Evolutionary conservation across 2,113 vertebrate species (phyloP).

Genomic region (Malurus elegans): DNA sequence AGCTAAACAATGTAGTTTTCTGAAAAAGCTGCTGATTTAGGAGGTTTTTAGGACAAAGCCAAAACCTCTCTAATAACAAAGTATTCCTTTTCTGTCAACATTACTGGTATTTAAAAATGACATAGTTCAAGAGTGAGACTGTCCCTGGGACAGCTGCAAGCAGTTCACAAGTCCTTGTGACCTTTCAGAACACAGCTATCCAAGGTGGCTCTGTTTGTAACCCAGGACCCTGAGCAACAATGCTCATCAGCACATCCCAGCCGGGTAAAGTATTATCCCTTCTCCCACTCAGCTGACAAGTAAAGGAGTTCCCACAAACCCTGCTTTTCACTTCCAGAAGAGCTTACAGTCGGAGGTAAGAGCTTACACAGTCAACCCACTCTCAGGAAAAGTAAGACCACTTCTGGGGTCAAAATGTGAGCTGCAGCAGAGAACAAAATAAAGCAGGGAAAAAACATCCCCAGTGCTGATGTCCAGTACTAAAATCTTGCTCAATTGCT

Average conservation of each 20-base stretch:
- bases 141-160: neutral
- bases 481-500: neutral
- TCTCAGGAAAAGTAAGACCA: neutral
- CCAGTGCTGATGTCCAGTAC: neutral
- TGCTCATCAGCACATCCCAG: neutral
- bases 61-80: neutral
- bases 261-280: neutral
- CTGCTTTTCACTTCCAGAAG: neutral
- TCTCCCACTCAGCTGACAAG: neutral
- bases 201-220: neutral
- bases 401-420: neutral
- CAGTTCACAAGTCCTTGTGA: neutral
- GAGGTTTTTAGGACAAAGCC: neutral
- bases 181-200: neutral
- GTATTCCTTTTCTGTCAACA: neutral
- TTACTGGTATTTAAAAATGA: neutral
- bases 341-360: neutral
- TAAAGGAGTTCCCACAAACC: neutral
- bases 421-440: neutral
- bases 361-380: neutral
- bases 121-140: neutral
- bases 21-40: neutral
- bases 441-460: neutral
- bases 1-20: neutral
- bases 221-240: neutral